Evolutionary conservation across 2,797 vertebrate species (phyloP).

Genomic region (Brachyalestes nurse): DNA sequence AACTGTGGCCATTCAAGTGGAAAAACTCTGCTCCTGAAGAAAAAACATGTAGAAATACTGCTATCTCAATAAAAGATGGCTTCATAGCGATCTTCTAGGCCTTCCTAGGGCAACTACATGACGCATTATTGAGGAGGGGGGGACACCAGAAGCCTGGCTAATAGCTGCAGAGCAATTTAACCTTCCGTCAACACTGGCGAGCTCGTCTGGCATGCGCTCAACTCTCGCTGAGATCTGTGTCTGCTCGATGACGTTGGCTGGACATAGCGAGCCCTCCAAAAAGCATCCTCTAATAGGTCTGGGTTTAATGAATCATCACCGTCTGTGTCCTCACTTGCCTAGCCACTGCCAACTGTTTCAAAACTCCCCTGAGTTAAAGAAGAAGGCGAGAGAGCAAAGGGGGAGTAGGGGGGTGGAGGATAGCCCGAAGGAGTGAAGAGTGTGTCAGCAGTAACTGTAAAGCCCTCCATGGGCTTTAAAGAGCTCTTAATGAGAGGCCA

Average conservation of each 20-base stretch:
- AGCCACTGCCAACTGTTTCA: constrained; percentile 39
- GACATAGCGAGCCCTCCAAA: constrained; percentile 48
- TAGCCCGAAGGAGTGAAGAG: constrained; percentile 28
- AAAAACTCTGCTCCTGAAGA: background rate
- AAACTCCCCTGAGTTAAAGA: constrained; percentile 32
- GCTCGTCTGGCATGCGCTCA: constrained; percentile 35
- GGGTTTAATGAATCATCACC: constrained; percentile 48
- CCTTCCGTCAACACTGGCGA: constrained; percentile 50
- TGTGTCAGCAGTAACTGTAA: constrained; percentile 41
- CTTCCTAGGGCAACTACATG: constrained; percentile 1
- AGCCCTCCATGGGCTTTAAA: constrained; percentile 40
- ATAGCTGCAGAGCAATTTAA: constrained; percentile 47
- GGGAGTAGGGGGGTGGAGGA: background rate
- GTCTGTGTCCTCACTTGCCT: constrained; percentile 20
- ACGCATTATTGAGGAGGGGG: constrained; percentile 23
- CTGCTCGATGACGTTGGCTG: constrained; percentile 49
- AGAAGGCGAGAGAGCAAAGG: constrained; percentile 12
- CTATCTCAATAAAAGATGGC: constrained; percentile 13
- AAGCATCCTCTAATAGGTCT: constrained; percentile 39
- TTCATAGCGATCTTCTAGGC: background rate
- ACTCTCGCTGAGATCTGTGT: constrained; percentile 51
- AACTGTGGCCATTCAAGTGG: background rate
- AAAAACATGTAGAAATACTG: background rate
- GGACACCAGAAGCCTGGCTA: constrained; percentile 44
- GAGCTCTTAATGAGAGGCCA: constrained; percentile 46